A percentile compares a stretch with the other conserved stretches of the same genome.
These are phyloP conservation scores for Neoascia interrupta DNA, from an alignment of 2,888 invertebrate species.

Conservation along the genomic window DNA sequence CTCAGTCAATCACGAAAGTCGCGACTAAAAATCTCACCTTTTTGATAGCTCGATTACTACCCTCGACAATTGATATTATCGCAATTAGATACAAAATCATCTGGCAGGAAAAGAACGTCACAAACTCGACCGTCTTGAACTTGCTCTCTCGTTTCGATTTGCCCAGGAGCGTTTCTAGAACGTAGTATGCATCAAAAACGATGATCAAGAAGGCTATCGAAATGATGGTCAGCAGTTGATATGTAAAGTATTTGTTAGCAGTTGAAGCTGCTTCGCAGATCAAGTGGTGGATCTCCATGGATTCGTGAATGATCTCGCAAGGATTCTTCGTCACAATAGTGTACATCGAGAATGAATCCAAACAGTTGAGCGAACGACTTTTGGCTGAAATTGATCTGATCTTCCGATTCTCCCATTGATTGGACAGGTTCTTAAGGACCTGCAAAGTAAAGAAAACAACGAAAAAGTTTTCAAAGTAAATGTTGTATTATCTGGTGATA, in stretches of 20 bases:
- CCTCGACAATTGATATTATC: constrained; percentile 79
- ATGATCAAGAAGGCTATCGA: constrained; percentile 79
- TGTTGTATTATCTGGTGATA: background rate
- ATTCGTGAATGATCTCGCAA: constrained; percentile 77
- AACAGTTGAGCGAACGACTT: constrained; percentile 76
- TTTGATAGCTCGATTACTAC: constrained; percentile 78
- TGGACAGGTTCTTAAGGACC: constrained; percentile 77
- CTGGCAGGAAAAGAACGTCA: constrained; percentile 79
- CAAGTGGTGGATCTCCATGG: constrained; percentile 78
- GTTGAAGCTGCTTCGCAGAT: constrained; percentile 79
- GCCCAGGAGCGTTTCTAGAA: constrained; percentile 77
- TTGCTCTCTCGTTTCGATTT: constrained; percentile 77
- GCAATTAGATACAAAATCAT: constrained; percentile 78
- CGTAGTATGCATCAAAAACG: constrained; percentile 79
- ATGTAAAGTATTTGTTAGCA: constrained; percentile 79
- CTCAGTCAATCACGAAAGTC: too few relatives aligned
- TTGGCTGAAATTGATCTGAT: constrained; percentile 71
- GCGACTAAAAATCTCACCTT: too few relatives aligned
- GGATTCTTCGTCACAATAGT: constrained; percentile 78
- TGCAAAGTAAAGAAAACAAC: constrained; percentile 54
- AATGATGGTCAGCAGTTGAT: constrained; percentile 79
- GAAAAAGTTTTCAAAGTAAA: background rate
- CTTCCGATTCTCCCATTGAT: constrained; percentile 76
- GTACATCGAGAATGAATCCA: constrained; percentile 78
- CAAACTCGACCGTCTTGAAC: constrained; percentile 78